These are phyloP conservation scores for Goniozus legneri DNA, from an alignment of 1,140 invertebrate species.

Conservation along the genomic window DNA sequence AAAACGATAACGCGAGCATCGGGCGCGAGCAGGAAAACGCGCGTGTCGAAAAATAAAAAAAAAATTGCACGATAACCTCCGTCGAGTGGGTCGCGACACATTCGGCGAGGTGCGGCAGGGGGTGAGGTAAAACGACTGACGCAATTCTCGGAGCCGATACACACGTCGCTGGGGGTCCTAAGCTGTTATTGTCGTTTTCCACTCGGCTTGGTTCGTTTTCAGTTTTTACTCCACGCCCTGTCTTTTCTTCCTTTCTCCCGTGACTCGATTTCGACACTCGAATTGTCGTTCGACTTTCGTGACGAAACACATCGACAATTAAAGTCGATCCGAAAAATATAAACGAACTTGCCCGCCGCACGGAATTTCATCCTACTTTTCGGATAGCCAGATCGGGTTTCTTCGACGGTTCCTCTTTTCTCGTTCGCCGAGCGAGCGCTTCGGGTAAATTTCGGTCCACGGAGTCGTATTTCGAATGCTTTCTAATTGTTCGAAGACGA, in stretches of 20 bases:
- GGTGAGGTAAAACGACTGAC: slow-evolving; percentile 20
- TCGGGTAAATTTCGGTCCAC: too few species aligned
- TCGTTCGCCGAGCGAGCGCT: too few species aligned
- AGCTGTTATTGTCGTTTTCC: slow-evolving; percentile 18
- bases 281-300: too few species aligned
- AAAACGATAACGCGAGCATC: too few species aligned
- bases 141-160: slow-evolving; percentile 23
- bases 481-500: slow-evolving; percentile 5
- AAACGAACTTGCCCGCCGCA: too few species aligned
- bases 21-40: slow-evolving; percentile 2
- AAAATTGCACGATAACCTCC: slow-evolving; percentile 21
- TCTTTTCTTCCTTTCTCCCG: not conserved
- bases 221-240: too few species aligned
- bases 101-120: slow-evolving; percentile 6
- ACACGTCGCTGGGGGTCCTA: slow-evolving; percentile 25
- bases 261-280: not conserved
- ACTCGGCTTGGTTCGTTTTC: slow-evolving; percentile 7
- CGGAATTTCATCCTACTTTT: too few species aligned
- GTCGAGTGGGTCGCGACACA: not conserved
- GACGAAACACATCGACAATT: too few species aligned
- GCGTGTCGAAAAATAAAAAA: slow-evolving; percentile 10
- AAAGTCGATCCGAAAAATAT: too few species aligned
- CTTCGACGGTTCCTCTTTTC: too few species aligned
- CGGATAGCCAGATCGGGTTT: too few species aligned
- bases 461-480: too few species aligned